Evolutionary conservation across 2,888 invertebrate genomes (phyloP).

Genomic region (Erebia aethiops): DNA sequence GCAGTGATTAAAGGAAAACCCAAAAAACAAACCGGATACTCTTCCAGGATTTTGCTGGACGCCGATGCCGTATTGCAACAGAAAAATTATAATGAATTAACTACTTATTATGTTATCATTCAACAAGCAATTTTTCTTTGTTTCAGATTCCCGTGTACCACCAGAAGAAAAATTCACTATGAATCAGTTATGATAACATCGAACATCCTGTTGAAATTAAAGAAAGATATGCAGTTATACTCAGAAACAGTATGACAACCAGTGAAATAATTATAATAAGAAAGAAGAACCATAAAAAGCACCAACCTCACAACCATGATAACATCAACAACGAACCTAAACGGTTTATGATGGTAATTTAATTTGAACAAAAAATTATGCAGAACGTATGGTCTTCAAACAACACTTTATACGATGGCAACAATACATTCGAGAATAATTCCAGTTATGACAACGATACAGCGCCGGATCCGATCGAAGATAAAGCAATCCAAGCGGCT

Average conservation of each 20-base stretch:
- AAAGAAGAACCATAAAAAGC: slow-evolving; percentile 44
- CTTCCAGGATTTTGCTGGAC: too few relatives aligned
- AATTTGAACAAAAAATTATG: slow-evolving; percentile 65
- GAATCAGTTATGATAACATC: slow-evolving; percentile 5
- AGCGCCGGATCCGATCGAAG: slow-evolving; percentile 82
- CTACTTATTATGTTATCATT: too few relatives aligned
- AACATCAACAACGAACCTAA: slow-evolving; percentile 57
- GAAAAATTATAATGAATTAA: too few relatives aligned
- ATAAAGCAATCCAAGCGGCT: slow-evolving; percentile 86
- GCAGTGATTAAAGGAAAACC: too few relatives aligned
- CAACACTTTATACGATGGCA: slow-evolving; percentile 56
- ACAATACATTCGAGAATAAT: slow-evolving; percentile 49
- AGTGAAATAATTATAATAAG: slow-evolving; percentile 20
- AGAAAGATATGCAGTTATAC: neutral
- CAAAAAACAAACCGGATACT: too few relatives aligned
- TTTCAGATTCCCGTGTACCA: slow-evolving; percentile 22
- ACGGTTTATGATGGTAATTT: slow-evolving; percentile 71
- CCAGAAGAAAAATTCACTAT: slow-evolving; percentile 8
- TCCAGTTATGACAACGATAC: slow-evolving; percentile 54
- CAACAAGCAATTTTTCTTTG: slow-evolving; percentile 14
- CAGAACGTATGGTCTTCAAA: slow-evolving; percentile 66
- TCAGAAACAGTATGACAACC: slow-evolving; percentile 40
- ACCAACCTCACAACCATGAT: slow-evolving; percentile 55
- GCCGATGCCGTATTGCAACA: neutral
- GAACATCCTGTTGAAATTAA: neutral